These are phyloP conservation scores for Ephestia elutella DNA, from an alignment of 1,140 invertebrate genomes.

Conservation along the genomic window DNA sequence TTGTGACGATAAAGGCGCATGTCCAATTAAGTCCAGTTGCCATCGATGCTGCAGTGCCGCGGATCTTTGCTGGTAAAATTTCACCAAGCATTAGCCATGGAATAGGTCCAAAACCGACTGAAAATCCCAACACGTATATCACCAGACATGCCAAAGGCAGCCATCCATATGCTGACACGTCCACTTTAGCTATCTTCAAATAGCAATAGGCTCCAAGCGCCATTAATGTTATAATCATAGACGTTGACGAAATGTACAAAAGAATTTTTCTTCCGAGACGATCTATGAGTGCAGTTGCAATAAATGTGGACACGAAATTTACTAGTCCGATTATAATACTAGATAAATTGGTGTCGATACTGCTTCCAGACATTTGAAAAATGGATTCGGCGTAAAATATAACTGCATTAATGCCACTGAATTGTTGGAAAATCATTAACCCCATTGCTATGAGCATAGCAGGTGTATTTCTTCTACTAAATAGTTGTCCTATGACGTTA, in stretches of 20 bases:
- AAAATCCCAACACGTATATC: slow-evolving; percentile 91
- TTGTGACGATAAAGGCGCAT: slow-evolving; percentile 93
- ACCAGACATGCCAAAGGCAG: slow-evolving; percentile 88
- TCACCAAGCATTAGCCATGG: slow-evolving; percentile 97
- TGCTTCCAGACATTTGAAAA: slow-evolving; percentile 85
- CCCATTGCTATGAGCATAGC: slow-evolving; percentile 87
- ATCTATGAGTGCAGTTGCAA: slow-evolving; percentile 89
- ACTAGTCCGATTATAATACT: slow-evolving; percentile 91
- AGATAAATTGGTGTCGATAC: slow-evolving; percentile 81
- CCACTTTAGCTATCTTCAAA: slow-evolving; percentile 71
- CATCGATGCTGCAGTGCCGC: slow-evolving; percentile 88
- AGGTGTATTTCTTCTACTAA: slow-evolving; percentile 80
- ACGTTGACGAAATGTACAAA: slow-evolving; percentile 84
- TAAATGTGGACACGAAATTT: slow-evolving; percentile 90
- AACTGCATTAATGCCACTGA: slow-evolving; percentile 94
- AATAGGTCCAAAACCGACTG: slow-evolving; percentile 92
- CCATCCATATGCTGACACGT: slow-evolving; percentile 81
- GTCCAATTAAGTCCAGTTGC: slow-evolving; percentile 92
- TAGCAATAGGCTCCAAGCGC: slow-evolving; percentile 86
- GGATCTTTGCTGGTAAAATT: slow-evolving; percentile 86
- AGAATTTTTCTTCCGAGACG: slow-evolving; percentile 88
- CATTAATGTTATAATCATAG: slow-evolving; percentile 84
- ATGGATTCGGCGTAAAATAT: slow-evolving; percentile 94
- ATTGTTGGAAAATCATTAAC: slow-evolving; percentile 95
- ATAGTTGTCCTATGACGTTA: slow-evolving; percentile 77